Evolutionary conservation across 2,888 invertebrate species (phyloP).

Genomic region (Empis stercorea): DNA sequence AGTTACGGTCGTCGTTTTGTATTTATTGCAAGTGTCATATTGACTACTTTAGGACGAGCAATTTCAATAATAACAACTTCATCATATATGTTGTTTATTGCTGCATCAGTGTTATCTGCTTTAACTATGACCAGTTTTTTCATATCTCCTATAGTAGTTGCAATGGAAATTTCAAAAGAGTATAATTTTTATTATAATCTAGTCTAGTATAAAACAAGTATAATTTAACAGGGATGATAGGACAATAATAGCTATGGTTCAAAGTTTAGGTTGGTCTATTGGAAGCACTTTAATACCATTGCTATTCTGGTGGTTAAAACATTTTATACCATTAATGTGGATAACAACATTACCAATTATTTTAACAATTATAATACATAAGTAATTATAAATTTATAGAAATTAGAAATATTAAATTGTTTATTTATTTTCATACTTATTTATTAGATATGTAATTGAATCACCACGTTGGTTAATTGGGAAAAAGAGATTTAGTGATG

Average conservation of each 20-base stretch:
- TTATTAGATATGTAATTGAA: conserved; percentile 46
- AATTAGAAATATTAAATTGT: too few relatives aligned
- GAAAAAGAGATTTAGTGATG: conserved; percentile 38
- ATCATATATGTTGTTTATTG: conserved; percentile 35
- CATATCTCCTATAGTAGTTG: conserved; percentile 39
- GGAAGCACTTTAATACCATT: conserved; percentile 40
- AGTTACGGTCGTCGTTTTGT: conserved; percentile 40
- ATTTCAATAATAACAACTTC: conserved; percentile 32
- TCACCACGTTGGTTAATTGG: conserved; percentile 52
- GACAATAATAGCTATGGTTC: conserved; percentile 38
- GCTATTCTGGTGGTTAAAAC: conserved; percentile 38
- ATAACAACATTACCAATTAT: conserved; percentile 37
- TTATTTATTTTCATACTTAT: too few relatives aligned
- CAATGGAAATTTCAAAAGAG: conserved; percentile 42
- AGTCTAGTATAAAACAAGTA: neutral
- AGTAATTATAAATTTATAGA: conserved; percentile 29
- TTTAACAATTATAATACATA: conserved; percentile 34
- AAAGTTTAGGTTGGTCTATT: conserved; percentile 40
- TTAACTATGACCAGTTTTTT: conserved; percentile 37
- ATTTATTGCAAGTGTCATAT: conserved; percentile 38
- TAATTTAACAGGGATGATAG: conserved; percentile 34
- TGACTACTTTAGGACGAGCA: conserved; percentile 35
- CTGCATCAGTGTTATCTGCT: conserved; percentile 35
- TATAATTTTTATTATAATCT: conserved; percentile 16
- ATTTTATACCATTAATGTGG: conserved; percentile 40